Conservation (phyloP, 2,113 vertebrate genomes). For the Amia ocellicauda region DNA sequence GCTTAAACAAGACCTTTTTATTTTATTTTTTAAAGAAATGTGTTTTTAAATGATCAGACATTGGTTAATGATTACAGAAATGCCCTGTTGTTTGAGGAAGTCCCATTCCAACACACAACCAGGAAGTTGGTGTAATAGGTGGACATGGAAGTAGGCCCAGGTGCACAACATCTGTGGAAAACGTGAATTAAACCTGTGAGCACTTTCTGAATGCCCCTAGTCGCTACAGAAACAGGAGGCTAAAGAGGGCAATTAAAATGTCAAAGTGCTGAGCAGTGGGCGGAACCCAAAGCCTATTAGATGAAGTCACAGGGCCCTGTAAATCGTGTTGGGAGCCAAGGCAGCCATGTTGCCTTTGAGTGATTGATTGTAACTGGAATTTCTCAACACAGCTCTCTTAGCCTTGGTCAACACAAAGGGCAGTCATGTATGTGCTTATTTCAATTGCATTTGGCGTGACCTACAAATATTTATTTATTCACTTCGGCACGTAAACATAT, state of each 20-base stretch:
- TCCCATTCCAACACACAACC: too few species aligned
- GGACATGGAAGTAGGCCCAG: background rate
- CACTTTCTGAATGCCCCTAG: background rate
- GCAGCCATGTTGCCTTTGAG: background rate
- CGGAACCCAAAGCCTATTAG: constrained; percentile 29
- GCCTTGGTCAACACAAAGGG: background rate
- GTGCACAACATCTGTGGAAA: background rate
- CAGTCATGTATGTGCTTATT: background rate
- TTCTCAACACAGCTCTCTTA: background rate
- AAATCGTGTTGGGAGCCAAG: constrained; percentile 19
- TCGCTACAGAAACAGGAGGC: constrained; percentile 20
- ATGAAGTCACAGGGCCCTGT: constrained; percentile 31
- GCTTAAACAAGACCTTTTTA: too few species aligned
- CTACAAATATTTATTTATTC: too few species aligned
- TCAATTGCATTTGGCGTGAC: too few species aligned
- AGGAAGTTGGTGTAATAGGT: too few species aligned
- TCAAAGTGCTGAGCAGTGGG: constrained; percentile 34
- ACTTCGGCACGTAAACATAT: too few species aligned
- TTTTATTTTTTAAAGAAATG: too few species aligned
- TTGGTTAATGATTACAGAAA: too few species aligned
- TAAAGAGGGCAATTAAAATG: constrained; percentile 46
- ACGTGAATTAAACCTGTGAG: background rate
- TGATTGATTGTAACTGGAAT: background rate
- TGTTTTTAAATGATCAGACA: too few species aligned
- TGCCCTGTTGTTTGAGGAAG: too few species aligned